Percentiles rank a stretch among this genome's conserved stretches.
phyloP scores from a whole-genome alignment of 1,140 invertebrate species.

The Subanguina moxae region DNA sequence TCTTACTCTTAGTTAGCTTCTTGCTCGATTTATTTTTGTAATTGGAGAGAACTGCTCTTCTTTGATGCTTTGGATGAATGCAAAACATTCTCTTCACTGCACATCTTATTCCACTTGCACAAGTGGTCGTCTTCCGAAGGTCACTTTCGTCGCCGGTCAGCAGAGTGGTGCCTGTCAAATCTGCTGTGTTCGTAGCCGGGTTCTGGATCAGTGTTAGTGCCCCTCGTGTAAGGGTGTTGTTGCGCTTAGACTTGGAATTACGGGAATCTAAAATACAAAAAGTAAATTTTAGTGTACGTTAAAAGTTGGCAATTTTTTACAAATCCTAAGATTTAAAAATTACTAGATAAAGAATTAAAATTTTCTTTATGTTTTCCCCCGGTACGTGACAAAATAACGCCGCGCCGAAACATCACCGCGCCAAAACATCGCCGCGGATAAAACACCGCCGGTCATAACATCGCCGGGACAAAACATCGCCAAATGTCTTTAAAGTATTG shows the following conservation, averaged over 20 bases:
- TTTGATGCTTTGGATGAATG: background rate
- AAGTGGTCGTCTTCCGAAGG: background rate
- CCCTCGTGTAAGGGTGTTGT: slow-evolving; percentile 14
- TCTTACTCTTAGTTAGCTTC: background rate
- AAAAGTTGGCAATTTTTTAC: background rate
- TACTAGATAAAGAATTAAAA: too few species aligned
- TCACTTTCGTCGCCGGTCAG: background rate
- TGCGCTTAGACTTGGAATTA: background rate
- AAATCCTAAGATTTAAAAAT: too few species aligned
- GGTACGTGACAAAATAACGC: too few species aligned
- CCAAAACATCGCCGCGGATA: too few species aligned
- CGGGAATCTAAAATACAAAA: background rate
- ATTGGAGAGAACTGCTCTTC: background rate
- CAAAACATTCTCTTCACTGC: slow-evolving; percentile 9
- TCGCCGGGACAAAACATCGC: too few species aligned
- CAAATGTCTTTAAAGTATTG: too few species aligned
- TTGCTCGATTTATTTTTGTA: background rate
- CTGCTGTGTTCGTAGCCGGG: slow-evolving; percentile 2
- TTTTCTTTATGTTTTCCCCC: too few species aligned
- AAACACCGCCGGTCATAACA: too few species aligned
- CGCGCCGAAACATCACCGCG: too few species aligned
- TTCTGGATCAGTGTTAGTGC: slow-evolving; percentile 18
- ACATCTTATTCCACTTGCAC: slow-evolving; percentile 5
- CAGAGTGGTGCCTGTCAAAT: background rate
- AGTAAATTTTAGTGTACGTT: background rate